Percentiles rank a stretch among this genome's conserved stretches.
phyloP scores from a whole-genome alignment of 2,888 invertebrate genomes.

The Lycia hirtaria region DNA sequence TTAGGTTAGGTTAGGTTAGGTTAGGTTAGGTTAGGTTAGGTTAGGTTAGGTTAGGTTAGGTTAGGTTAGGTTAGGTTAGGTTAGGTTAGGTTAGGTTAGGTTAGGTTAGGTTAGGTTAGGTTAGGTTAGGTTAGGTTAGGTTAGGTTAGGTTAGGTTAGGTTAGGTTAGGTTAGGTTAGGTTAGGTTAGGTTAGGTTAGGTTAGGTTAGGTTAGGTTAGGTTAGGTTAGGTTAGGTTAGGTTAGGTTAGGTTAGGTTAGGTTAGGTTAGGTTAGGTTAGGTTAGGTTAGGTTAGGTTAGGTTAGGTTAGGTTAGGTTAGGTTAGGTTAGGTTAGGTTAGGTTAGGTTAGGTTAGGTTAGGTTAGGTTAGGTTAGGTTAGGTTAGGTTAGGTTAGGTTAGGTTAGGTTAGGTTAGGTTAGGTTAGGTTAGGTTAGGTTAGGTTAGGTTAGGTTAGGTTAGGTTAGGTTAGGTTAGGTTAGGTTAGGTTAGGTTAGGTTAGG shows the following conservation, averaged over 20 bases:
- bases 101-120: slow-evolving; percentile 23
- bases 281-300: slow-evolving; percentile 40
- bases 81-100: slow-evolving; percentile 40
- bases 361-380: slow-evolving; percentile 17
- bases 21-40: slow-evolving; percentile 35
- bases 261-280: slow-evolving; percentile 39
- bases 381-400: slow-evolving; percentile 13
- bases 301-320: slow-evolving; percentile 15
- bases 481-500: slow-evolving; percentile 36
- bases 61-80: slow-evolving; percentile 40
- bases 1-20: slow-evolving; percentile 25
- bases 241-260: slow-evolving; percentile 38
- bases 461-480: slow-evolving; percentile 41
- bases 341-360: slow-evolving; percentile 11
- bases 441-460: slow-evolving; percentile 38
- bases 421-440: slow-evolving; percentile 38
- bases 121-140: slow-evolving; percentile 17
- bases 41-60: slow-evolving; percentile 38
- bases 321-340: slow-evolving; percentile 18
- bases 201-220: slow-evolving; percentile 27
- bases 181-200: slow-evolving; percentile 13
- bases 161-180: slow-evolving; percentile 16
- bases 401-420: slow-evolving; percentile 31
- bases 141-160: slow-evolving; percentile 14
- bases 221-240: slow-evolving; percentile 37